Percentiles rank a stretch among this genome's conserved stretches.
These are phyloP conservation scores for Nasonovia ribisnigri DNA, from an alignment of 2,888 invertebrate species.

Conservation along the genomic window DNA sequence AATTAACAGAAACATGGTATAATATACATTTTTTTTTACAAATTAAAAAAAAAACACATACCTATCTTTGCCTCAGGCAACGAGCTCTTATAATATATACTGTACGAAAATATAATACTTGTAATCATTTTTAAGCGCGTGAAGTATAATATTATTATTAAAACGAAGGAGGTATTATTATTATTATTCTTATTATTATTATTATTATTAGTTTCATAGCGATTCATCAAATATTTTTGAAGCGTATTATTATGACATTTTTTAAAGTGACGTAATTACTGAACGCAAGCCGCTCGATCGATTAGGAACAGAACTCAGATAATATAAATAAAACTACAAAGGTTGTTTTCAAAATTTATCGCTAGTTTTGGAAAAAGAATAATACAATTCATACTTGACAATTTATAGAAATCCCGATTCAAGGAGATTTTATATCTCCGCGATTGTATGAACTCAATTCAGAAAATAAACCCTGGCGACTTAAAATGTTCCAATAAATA, in stretches of 20 bases:
- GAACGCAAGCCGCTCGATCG: neutral
- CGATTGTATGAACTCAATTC: neutral
- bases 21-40: too few species aligned
- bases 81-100: too few species aligned
- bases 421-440: neutral
- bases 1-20: too few species aligned
- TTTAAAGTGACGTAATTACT: neutral
- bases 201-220: neutral
- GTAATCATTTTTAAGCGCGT: neutral
- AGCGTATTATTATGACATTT: neutral
- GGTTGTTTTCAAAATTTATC: neutral
- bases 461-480: neutral
- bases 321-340: neutral
- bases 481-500: neutral
- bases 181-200: too few species aligned
- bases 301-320: neutral
- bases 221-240: neutral
- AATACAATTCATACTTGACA: neutral
- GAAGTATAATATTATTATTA: too few species aligned
- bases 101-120: neutral
- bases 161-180: too few species aligned
- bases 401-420: neutral
- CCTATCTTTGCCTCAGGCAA: too few species aligned
- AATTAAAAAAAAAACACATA: too few species aligned
- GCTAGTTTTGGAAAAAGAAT: neutral